Evolutionary conservation across 2,113 vertebrate genomes (phyloP), one percentile per base, ranked within the genome.

Genomic region (Notarius quadriscutis): DNA sequence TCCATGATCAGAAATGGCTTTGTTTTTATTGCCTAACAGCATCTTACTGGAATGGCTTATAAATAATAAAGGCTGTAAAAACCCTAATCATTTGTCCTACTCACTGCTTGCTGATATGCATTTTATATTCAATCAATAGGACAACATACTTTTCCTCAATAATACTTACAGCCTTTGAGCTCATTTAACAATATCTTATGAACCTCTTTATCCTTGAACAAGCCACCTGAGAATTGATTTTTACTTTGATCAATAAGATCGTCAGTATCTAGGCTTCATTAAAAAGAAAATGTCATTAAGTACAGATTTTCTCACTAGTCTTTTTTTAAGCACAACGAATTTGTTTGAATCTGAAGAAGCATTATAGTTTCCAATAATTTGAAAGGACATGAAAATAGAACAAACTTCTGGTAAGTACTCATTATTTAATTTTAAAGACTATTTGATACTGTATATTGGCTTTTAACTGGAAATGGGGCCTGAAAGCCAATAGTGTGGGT

Each of bases 381-480:
- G 27, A 58, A 86, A 79, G 81, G 41, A 71, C 80, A 75, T 87
- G 72, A 84, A 89, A 90, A 89, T 86, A 90, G 84, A 72, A 67
- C 81, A 81, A 88, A 80, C 83, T 90, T 91, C 90, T 91, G 87
- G 90, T 89, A 91, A 89, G 85, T 34, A 65, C 77, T 85, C 51
- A 85, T 88, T 86, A 82, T 79, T 74, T 75, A 82, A 83, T 84
- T 88, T 86, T 84, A 83, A 89, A 80, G 82, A 90, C 55, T 86
- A 89, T 84, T 57, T 89, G 90, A 91, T 89, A 89, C 88, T 83
- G 50, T 34, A 75, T 91, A 91, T 91, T 84, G 83, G 88, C 79
- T 89, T 88, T 77, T 88, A 65, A 80, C 87, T 89, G 88, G 81
- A 89, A 91, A 86, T 30, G 71, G 55, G 85, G 84, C 84, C 62